Base-by-base conservation (phyloP, 2,888 invertebrate species). In the Agrilus cyanescens region DNA sequence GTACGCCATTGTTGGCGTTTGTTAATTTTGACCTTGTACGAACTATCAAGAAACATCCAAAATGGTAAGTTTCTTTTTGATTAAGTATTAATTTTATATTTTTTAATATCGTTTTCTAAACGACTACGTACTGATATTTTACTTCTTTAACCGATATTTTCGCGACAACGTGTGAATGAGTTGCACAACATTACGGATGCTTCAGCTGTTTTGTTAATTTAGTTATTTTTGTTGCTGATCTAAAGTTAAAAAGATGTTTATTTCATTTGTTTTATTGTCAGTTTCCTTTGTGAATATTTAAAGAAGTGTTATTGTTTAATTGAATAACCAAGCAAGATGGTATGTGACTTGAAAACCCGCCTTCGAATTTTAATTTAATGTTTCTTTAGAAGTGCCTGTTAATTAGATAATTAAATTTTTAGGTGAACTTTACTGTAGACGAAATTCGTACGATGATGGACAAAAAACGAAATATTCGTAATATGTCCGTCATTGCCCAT, bases 341-440 rank as follows among this genome's bases (percentile, higher is more conserved):
- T 25, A 25, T 25, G 25, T 8, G 10, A 4, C 10, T 25, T 25
- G 4, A 10, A 2, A n/a, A 18, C 32, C 15, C 37, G 32, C 13
- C 25, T 32, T 32, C 6, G 7, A 13, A 39, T 6, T 13, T 32
- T 30, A 2, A 3, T 33, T 13, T 10, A 31, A 31, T 16, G 18
- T 20, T 33, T 40, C 18, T 15, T 39, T 38, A 29, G 12, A 14
- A 30, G 13, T 12, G 16, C 14, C 35, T n/a, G 1, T 2, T 8
- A 18, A 32, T 41, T 29, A 20, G 12, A 25, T 33, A 13, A 6
- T 8, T 41, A 13, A 15, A 40, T 40, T 60, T 68, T 33, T 59
- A 97, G 98, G 98, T 99, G 83, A 98, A 99, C 84, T 99, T 99
- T 74, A 98, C 97, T 56, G 91, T 99, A 75, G 97, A 97, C 78